Base-by-base conservation (phyloP, 2,888 invertebrate genomes). In the Blastobasis adustella region DNA sequence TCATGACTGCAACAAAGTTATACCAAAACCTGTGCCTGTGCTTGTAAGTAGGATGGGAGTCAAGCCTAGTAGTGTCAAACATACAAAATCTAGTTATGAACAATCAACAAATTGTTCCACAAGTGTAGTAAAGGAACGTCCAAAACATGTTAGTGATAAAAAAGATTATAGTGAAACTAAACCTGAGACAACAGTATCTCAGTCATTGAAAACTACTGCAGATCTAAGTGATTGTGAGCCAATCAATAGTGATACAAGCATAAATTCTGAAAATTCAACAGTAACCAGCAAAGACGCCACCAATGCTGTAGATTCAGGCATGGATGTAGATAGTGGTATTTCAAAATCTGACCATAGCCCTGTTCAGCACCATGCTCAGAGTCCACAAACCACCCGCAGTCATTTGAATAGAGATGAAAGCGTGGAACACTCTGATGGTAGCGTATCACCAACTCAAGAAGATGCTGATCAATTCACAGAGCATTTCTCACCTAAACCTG, bases 1-100 rank as follows among this genome's bases (percentile, higher is more conserved):
- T 66, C 95, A 95, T 73, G 90, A 91, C 69, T 95, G 95, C 70
- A 83, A 84, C 64, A 86, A 86, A 71, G 66, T 86, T 39, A 87
- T 82, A 62, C 87, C 88, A 8, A 86, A 76, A 77, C 88, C 88
- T 62, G 84, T 87, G 71, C 87, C 88, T 67, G 77, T 88, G 60
- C 83, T 82, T 64, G 76, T 88, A 58, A 88, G 79, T 71, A 88
- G 85, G 69, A 85, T 78, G 69, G 66, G 80, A 58, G 66, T 72
- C 1, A 86, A 86, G 60, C 63, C 76, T 7, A 84, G 73, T 58
- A 80, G 66, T 71, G 56, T 77, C 52, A 82, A 77, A 66, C 69
- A 63, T 63, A 54, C 61, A 49, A 80, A 79, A 74, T 70, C 57
- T 63, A 62, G 56, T 49, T 76, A 64, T 68, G 81, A 81, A 55